Conservation (phyloP, 2,113 vertebrate species). For the Talpa occidentalis region DNA sequence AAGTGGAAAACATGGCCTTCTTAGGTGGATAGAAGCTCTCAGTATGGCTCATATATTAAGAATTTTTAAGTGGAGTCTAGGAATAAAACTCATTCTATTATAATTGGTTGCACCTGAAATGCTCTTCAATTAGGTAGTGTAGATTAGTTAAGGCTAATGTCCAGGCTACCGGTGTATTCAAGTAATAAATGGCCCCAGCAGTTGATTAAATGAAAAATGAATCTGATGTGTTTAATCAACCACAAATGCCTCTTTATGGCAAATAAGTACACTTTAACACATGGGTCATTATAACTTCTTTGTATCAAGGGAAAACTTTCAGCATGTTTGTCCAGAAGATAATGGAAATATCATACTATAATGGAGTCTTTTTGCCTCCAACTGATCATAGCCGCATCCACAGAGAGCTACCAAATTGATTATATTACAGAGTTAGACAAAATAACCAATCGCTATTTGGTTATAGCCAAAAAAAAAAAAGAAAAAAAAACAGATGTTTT, state of each 20-base stretch:
- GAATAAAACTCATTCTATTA: slow-evolving; percentile 45
- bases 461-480: neutral
- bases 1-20: neutral
- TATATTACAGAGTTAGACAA: neutral
- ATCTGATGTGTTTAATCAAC: slow-evolving; percentile 37
- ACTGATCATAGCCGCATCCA: neutral
- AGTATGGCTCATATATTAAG: slow-evolving; percentile 19
- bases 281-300: neutral
- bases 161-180: neutral
- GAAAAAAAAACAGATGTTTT: neutral
- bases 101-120: slow-evolving; percentile 63
- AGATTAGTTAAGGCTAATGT: slow-evolving; percentile 47
- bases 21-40: neutral
- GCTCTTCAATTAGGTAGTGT: slow-evolving; percentile 28
- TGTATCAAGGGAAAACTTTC: slow-evolving; percentile 17
- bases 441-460: neutral
- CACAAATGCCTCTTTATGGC: slow-evolving; percentile 49
- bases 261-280: slow-evolving; percentile 42
- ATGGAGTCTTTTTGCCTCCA: neutral
- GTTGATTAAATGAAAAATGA: slow-evolving; percentile 52
- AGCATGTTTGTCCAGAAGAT: neutral
- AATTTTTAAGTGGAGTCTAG: slow-evolving; percentile 36
- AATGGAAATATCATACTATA: neutral
- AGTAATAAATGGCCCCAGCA: slow-evolving; percentile 6
- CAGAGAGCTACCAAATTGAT: neutral